Conservation (phyloP, 2,113 vertebrate species). For the Osmerus mordax region DNA sequence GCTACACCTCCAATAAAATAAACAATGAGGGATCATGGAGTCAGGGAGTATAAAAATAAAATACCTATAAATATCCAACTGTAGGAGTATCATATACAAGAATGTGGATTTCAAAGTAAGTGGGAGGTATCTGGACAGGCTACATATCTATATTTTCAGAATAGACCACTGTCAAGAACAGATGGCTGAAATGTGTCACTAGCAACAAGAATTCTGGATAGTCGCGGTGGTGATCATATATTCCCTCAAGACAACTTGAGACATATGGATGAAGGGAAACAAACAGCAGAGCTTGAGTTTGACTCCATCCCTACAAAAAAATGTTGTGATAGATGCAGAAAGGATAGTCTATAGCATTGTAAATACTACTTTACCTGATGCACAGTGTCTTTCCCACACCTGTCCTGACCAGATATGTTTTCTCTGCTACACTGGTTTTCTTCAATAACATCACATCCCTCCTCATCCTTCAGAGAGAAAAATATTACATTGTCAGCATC, state of each 20-base stretch:
- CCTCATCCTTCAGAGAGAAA: constrained; percentile 45
- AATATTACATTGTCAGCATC: background rate
- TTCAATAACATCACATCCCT: constrained; percentile 8
- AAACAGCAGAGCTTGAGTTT: background rate
- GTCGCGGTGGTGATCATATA: background rate
- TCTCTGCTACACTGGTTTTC: constrained; percentile 52
- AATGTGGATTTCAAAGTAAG: too few relatives aligned
- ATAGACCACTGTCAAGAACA: background rate
- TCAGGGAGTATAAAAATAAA: too few relatives aligned
- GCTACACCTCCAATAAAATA: too few relatives aligned
- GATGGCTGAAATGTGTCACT: background rate
- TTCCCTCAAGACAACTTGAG: background rate
- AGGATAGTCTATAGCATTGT: background rate
- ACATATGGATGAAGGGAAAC: background rate
- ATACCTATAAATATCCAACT: too few relatives aligned
- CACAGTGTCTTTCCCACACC: constrained; percentile 18
- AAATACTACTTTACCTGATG: constrained; percentile 58
- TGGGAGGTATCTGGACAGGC: too few relatives aligned
- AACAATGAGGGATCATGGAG: too few relatives aligned
- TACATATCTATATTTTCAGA: background rate
- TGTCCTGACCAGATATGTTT: constrained; percentile 51
- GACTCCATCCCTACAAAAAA: background rate
- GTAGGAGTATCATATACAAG: too few relatives aligned
- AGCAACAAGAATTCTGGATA: background rate
- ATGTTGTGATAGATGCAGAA: background rate